These are phyloP conservation scores for Dugesia japonica DNA, from an alignment of 2,888 invertebrate genomes.

Conservation along the genomic window DNA sequence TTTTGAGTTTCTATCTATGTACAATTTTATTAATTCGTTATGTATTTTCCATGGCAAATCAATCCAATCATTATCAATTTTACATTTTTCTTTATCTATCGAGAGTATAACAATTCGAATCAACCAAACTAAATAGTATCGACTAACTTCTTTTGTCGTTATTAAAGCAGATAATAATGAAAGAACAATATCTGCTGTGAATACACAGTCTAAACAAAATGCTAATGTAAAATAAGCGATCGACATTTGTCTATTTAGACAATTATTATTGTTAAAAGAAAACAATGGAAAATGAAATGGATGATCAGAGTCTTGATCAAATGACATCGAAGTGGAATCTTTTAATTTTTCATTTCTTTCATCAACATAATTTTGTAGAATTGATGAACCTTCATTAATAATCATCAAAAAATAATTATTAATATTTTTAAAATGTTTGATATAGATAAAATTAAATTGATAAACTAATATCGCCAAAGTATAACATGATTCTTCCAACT, in stretches of 20 bases:
- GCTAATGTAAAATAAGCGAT: constrained; percentile 6
- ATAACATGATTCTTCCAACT: not conserved
- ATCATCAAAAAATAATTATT: not conserved
- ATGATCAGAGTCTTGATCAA: not conserved
- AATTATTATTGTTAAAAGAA: not conserved
- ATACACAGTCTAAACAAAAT: not conserved
- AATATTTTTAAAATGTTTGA: not conserved
- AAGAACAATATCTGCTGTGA: not conserved
- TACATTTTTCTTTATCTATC: constrained; percentile 1
- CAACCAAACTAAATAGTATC: not conserved
- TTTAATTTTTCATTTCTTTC: not conserved
- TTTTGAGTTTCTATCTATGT: not conserved
- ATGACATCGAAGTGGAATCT: not conserved
- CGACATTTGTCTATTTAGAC: not conserved
- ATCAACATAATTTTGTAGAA: not conserved
- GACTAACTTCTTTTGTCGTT: not conserved
- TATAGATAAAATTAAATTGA: not conserved
- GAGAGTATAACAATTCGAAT: not conserved
- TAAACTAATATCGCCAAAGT: not conserved
- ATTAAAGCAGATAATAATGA: not conserved
- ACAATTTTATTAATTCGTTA: not conserved
- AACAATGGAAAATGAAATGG: not conserved
- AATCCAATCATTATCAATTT: not conserved
- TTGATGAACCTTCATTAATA: not conserved
- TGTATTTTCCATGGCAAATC: not conserved